Base-by-base conservation (phyloP, 2,888 invertebrate genomes). In the Sarcophaga caerulescens region DNA sequence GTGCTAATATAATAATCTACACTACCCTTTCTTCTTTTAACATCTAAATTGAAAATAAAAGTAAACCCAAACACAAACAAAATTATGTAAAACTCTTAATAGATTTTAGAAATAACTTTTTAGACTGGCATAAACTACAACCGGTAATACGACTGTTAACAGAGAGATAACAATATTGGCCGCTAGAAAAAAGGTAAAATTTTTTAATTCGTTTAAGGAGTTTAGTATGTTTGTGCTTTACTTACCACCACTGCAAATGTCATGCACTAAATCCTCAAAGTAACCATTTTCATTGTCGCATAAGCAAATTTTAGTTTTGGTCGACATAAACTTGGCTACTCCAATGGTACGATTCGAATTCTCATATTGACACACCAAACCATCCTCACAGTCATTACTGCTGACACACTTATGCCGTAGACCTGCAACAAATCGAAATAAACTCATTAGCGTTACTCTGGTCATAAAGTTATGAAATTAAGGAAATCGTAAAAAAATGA, bases 371-470 rank as follows among this genome's bases (percentile, higher is more conserved):
- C 96, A 96, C 79, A 95, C 94, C 75, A 96, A 94, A 0, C 95
- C 95, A 44, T 95, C 95, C 89, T 95, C 94, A 89, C 96, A 96
- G 76, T 96, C 96, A 76, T 94, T 94, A 88, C 94, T 94, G 89
- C 94, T 94, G 23, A 92, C 93, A 92, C 96, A 96, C 1, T 94
- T 93, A 90, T 95, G 95, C 10, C 92, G 91, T n/a, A 93, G 88
- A 10, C 92, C 93, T 93, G 77, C 4, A 76, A 66, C 74, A 63
- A 71, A 75, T 59, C 10, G 35, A 14, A 52, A 52, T 52, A 52
- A 52, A 52, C 17, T 14, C 47, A 47, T 17, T 35, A n/a, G 35
- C 35, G 2, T 35, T 35, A 10, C 35, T 35, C 10, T 35, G 35
- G 35, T 35, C 35, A 10, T 35, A 35, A 35, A 35, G 35, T 35